A percentile compares a stretch with the other conserved stretches of the same genome.
These are phyloP conservation scores for Tribolium freemani DNA, from an alignment of 2,888 invertebrate genomes.

Conservation along the genomic window DNA sequence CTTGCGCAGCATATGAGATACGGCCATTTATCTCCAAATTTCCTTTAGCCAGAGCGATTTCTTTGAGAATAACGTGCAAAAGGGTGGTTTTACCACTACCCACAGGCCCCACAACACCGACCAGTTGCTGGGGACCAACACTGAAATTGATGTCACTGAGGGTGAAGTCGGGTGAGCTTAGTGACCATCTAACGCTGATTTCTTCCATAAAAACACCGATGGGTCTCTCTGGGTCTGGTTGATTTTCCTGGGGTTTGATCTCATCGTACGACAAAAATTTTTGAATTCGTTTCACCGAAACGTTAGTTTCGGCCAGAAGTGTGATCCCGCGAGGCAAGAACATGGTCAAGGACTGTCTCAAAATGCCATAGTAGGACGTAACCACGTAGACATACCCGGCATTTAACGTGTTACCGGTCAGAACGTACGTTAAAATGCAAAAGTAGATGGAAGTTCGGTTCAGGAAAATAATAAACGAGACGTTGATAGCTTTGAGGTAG, in stretches of 20 bases:
- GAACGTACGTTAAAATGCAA: constrained; percentile 82
- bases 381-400: constrained; percentile 89
- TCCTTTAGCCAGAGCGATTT: constrained; percentile 78
- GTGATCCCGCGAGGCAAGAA: constrained; percentile 75
- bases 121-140: constrained; percentile 73
- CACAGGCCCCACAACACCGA: constrained; percentile 74
- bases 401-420: constrained; percentile 78
- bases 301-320: constrained; percentile 64
- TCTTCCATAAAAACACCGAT: constrained; percentile 62
- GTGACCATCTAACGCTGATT: constrained; percentile 78
- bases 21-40: constrained; percentile 76
- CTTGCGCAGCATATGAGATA: constrained; percentile 84
- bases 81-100: constrained; percentile 75
- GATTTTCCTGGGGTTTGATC: constrained; percentile 45
- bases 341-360: constrained; percentile 78
- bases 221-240: neutral
- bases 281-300: constrained; percentile 72
- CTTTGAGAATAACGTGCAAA: constrained; percentile 75
- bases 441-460: constrained; percentile 88
- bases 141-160: constrained; percentile 76
- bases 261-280: constrained; percentile 69
- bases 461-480: constrained; percentile 88
- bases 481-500: constrained; percentile 80
- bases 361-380: constrained; percentile 89
- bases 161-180: constrained; percentile 57